phyloP scores from a whole-genome alignment of 1,140 invertebrate species.

The Aphelenchoides fujianensis region DNA sequence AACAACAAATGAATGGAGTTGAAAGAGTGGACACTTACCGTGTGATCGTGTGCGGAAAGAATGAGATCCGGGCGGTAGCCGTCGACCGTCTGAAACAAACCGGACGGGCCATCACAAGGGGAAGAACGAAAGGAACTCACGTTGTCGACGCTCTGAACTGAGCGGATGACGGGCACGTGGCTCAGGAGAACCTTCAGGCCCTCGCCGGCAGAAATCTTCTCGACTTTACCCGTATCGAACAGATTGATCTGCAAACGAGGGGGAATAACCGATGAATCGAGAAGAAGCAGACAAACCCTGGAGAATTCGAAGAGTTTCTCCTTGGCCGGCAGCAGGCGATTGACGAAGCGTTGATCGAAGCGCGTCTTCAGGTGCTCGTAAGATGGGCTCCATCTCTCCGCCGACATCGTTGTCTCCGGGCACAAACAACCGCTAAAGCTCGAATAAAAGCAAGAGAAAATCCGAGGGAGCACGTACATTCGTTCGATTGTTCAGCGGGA shows the following conservation, averaged over 20 bases:
- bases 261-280: neutral
- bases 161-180: conserved; percentile 38
- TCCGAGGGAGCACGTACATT: conserved; percentile 25
- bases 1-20: conserved; percentile 8
- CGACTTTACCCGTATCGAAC: conserved; percentile 5
- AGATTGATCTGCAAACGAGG: neutral
- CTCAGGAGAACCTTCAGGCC: conserved; percentile 32
- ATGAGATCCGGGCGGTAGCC: conserved; percentile 28
- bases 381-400: conserved; percentile 42
- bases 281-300: conserved; percentile 4
- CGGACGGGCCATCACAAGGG: too few relatives aligned
- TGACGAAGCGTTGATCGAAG: conserved; percentile 29
- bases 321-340: neutral
- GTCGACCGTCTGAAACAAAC: conserved; percentile 24
- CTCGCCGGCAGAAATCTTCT: conserved; percentile 5
- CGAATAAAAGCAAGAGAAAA: conserved; percentile 9
- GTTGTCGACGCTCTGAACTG: conserved; percentile 21
- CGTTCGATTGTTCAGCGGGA: conserved; percentile 26
- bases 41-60: conserved; percentile 45
- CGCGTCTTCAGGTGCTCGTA: conserved; percentile 20
- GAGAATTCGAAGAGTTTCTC: conserved; percentile 19
- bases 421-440: conserved; percentile 36
- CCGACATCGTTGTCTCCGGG: conserved; percentile 48
- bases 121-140: too few relatives aligned
- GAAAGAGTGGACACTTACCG: conserved; percentile 24